Evolutionary conservation across 2,888 invertebrate species (phyloP).

Genomic region (Mechanitis messenoides): DNA sequence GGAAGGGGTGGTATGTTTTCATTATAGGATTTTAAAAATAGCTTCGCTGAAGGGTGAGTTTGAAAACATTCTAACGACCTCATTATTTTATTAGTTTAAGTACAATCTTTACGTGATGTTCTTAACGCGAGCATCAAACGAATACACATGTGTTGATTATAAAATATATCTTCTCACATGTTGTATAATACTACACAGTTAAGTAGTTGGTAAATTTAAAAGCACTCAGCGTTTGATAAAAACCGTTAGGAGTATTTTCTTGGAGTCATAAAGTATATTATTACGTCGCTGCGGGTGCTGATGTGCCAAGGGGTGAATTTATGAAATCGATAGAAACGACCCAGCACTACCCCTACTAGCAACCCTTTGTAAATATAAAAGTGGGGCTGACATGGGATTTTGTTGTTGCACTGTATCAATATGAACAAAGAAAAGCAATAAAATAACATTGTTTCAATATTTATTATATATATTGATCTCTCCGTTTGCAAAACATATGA

Average conservation of each 20-base stretch:
- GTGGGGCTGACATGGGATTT: too few species aligned
- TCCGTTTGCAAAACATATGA: too few species aligned
- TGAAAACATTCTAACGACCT: conserved; percentile 46
- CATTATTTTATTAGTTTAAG: conserved; percentile 33
- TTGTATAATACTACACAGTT: too few species aligned
- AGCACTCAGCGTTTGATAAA: not conserved
- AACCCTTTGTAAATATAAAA: conserved; percentile 19
- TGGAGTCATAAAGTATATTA: conserved; percentile 20
- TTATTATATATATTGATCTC: too few species aligned
- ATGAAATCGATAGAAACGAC: conserved; percentile 25
- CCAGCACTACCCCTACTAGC: conserved; percentile 15
- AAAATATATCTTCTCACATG: too few species aligned
- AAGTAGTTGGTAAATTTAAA: too few species aligned
- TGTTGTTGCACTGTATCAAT: too few species aligned
- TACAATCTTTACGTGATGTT: too few species aligned
- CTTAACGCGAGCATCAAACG: too few species aligned
- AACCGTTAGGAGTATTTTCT: conserved; percentile 4
- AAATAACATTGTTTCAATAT: too few species aligned
- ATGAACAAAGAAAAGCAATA: too few species aligned
- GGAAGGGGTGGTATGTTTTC: conserved; percentile 49
- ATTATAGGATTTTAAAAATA: conserved; percentile 54
- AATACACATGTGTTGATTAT: too few species aligned
- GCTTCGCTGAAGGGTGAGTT: conserved; percentile 41
- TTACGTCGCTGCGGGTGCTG: conserved; percentile 20
- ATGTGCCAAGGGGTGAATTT: conserved; percentile 23